Evolutionary conservation across 2,113 vertebrate species (phyloP).

Genomic region (Pseudorectes ferrugineus): DNA sequence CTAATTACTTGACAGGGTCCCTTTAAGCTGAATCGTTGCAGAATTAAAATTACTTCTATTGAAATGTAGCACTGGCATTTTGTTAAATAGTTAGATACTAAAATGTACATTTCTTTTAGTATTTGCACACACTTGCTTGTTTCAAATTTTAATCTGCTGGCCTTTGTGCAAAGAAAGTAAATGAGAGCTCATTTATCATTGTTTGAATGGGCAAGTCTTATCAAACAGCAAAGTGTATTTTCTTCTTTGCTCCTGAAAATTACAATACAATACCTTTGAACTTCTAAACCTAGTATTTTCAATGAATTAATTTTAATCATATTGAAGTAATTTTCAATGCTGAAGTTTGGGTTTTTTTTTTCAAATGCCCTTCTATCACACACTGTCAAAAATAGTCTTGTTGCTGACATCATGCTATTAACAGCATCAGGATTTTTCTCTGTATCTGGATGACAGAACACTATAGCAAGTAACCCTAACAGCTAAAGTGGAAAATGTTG

Average conservation of each 20-base stretch:
- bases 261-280: not conserved
- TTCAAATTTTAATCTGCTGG: not conserved
- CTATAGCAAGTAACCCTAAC: not conserved
- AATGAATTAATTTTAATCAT: not conserved
- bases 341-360: not conserved
- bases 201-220: constrained; percentile 19
- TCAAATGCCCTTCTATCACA: not conserved
- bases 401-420: not conserved
- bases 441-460: not conserved
- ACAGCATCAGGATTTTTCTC: not conserved
- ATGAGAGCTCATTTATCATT: constrained; percentile 43
- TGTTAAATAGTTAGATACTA: not conserved
- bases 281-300: constrained; percentile 7
- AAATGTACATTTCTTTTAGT: not conserved
- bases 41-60: not conserved
- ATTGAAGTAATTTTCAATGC: not conserved
- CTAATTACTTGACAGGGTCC: not conserved
- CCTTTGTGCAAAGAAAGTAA: constrained; percentile 7
- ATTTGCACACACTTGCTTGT: not conserved
- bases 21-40: not conserved
- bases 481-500: not conserved
- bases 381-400: not conserved
- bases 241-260: constrained; percentile 14
- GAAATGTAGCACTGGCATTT: not conserved
- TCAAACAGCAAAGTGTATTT: constrained; percentile 4